These are phyloP conservation scores for Eupithecia centaureata DNA, from an alignment of 2,888 invertebrate species.

Conservation along the genomic window DNA sequence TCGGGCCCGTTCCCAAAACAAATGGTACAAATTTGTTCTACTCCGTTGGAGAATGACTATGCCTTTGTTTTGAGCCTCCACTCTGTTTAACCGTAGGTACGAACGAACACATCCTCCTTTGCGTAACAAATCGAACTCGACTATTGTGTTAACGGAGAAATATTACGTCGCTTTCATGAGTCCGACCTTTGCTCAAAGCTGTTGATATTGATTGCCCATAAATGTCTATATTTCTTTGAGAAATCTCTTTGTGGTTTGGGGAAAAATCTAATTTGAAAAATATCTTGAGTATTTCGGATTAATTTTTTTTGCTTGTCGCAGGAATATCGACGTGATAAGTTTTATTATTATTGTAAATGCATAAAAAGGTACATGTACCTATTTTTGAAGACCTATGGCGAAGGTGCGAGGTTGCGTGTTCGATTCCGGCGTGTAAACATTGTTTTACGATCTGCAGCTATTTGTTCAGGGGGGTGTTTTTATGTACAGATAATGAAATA, in stretches of 20 bases:
- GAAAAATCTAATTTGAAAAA: background rate
- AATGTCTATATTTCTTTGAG: slow-evolving; percentile 32
- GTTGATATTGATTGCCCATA: slow-evolving; percentile 48
- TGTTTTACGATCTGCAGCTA: no score
- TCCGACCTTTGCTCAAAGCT: slow-evolving; percentile 47
- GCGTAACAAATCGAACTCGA: slow-evolving; percentile 60
- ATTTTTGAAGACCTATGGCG: no score
- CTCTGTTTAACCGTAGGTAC: slow-evolving; percentile 55
- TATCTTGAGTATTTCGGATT: background rate
- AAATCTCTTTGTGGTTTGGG: slow-evolving; percentile 33
- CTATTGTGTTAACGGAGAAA: slow-evolving; percentile 55
- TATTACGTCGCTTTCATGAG: slow-evolving; percentile 51
- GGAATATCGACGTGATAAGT: background rate
- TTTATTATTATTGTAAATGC: background rate
- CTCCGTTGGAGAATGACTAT: slow-evolving; percentile 60
- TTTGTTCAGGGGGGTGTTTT: no score
- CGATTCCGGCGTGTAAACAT: no score
- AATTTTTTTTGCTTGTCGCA: background rate
- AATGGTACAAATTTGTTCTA: slow-evolving; percentile 72
- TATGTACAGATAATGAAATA: no score
- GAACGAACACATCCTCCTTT: slow-evolving; percentile 50
- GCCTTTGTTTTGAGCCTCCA: slow-evolving; percentile 54
- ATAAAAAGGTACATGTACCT: background rate
- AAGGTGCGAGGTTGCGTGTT: no score
- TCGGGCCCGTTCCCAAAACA: slow-evolving; percentile 58